phyloP scores from a whole-genome alignment of 1,140 invertebrate species.

The Drosophila rufa region DNA sequence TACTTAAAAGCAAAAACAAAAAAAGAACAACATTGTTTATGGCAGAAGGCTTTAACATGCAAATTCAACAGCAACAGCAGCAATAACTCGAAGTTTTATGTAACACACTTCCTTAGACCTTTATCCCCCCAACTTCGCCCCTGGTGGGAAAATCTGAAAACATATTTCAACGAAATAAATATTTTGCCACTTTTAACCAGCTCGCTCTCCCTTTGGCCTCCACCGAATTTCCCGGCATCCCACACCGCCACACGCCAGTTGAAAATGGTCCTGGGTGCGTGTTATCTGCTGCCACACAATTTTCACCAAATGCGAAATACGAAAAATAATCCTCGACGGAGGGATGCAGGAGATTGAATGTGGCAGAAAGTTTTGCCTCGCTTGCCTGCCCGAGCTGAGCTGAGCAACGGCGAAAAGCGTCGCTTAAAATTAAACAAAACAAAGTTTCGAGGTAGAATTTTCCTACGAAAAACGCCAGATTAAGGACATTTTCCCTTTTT shows the following conservation, averaged over 20 bases:
- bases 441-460: slow-evolving; percentile 49
- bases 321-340: slow-evolving; percentile 46
- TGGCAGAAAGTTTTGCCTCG: slow-evolving; percentile 48
- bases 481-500: slow-evolving; percentile 43
- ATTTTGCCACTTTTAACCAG: slow-evolving; percentile 49
- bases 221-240: not conserved
- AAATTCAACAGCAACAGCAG: slow-evolving; percentile 17
- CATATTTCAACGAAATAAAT: slow-evolving; percentile 57
- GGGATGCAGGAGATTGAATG: slow-evolving; percentile 20
- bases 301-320: slow-evolving; percentile 60
- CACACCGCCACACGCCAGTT: not conserved
- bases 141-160: slow-evolving; percentile 25
- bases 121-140: no score
- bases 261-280: slow-evolving; percentile 16
- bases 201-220: not conserved
- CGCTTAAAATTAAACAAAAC: slow-evolving; percentile 68
- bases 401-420: slow-evolving; percentile 38
- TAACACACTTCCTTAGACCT: slow-evolving; percentile 8
- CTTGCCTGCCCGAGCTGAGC: not conserved
- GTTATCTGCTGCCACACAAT: slow-evolving; percentile 62
- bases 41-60: slow-evolving; percentile 16
- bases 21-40: slow-evolving; percentile 11
- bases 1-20: slow-evolving; percentile 12
- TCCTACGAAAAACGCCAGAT: slow-evolving; percentile 34
- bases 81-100: slow-evolving; percentile 12